A percentile compares a stretch with the other conserved stretches of the same genome.
Conservation (phyloP, 2,113 vertebrate species). For the Phalacrocorax carbo region DNA sequence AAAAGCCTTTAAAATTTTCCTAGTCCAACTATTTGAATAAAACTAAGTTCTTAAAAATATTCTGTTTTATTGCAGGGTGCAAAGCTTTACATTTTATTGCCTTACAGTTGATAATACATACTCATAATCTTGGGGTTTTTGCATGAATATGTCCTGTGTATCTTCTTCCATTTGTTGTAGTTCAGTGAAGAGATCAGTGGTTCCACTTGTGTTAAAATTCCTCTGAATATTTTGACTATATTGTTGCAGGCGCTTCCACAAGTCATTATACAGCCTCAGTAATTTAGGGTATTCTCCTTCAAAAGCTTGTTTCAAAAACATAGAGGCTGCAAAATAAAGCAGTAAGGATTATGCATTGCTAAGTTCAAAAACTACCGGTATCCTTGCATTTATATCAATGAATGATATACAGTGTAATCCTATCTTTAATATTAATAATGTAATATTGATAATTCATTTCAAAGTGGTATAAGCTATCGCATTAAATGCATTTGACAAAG, state of each 20-base stretch:
- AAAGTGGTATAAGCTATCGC: not conserved
- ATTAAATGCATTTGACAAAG: not conserved
- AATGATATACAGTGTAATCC: not conserved
- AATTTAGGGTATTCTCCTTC: slow-evolving; percentile 98
- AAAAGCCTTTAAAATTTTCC: not conserved
- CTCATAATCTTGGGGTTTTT: slow-evolving; percentile 86
- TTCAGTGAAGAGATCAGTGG: slow-evolving; percentile 77
- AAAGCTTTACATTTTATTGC: not conserved
- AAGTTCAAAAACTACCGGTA: not conserved
- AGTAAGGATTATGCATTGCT: not conserved
- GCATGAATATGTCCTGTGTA: slow-evolving; percentile 83
- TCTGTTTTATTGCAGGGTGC: not conserved
- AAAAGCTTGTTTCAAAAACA: slow-evolving; percentile 94
- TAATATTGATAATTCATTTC: not conserved
- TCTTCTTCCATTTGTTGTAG: slow-evolving; percentile 79
- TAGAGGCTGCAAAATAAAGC: slow-evolving; percentile 79
- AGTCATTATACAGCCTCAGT: slow-evolving; percentile 90
- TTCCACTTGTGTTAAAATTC: slow-evolving; percentile 69
- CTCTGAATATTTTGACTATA: slow-evolving; percentile 88
- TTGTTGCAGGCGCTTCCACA: slow-evolving; percentile 96
- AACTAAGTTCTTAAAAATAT: not conserved
- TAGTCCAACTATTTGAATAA: not conserved
- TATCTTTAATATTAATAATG: not conserved
- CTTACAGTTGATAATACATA: slow-evolving; percentile 68
- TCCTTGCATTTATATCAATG: not conserved